Percentiles rank a stretch among this genome's conserved stretches.
Conservation (phyloP, 2,797 vertebrate genomes). For the Chaunax sp. region DNA sequence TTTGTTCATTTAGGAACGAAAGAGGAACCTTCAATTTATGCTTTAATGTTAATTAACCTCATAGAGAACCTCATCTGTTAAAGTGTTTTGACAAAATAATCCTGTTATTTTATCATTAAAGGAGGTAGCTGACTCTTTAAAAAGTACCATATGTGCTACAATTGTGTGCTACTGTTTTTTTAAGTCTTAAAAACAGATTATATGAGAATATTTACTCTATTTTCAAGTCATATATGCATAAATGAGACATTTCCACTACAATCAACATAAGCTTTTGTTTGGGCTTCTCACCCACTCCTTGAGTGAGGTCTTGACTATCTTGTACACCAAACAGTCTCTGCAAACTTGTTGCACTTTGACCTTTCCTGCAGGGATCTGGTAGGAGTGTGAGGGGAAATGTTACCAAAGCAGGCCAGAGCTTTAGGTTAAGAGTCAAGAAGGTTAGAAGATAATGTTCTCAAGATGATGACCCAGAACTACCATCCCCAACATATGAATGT, state of each 20-base stretch:
- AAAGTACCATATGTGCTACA: conserved; percentile 26
- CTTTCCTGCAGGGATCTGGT: conserved; percentile 9
- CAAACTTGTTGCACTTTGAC: conserved; percentile 25
- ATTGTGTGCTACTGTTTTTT: background rate
- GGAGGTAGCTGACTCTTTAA: conserved; percentile 34
- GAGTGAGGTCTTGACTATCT: conserved; percentile 19
- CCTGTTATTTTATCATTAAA: conserved; percentile 7
- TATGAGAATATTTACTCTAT: conserved; percentile 7
- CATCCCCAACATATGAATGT: no score
- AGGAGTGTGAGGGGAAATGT: background rate
- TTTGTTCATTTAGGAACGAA: background rate
- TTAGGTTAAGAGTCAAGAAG: background rate
- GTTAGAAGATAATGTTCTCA: background rate
- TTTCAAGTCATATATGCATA: conserved; percentile 28
- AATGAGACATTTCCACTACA: conserved; percentile 2
- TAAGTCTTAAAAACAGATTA: conserved; percentile 1
- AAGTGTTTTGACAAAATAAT: background rate
- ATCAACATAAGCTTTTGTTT: background rate
- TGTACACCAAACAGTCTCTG: background rate
- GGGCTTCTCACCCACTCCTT: background rate
- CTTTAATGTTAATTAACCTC: background rate
- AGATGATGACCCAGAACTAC: background rate
- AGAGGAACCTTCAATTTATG: background rate
- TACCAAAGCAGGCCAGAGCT: conserved; percentile 22
- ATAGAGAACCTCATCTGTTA: background rate